Evolutionary conservation across 2,113 vertebrate species (phyloP).

Genomic region (Sporophila hypoxantha): DNA sequence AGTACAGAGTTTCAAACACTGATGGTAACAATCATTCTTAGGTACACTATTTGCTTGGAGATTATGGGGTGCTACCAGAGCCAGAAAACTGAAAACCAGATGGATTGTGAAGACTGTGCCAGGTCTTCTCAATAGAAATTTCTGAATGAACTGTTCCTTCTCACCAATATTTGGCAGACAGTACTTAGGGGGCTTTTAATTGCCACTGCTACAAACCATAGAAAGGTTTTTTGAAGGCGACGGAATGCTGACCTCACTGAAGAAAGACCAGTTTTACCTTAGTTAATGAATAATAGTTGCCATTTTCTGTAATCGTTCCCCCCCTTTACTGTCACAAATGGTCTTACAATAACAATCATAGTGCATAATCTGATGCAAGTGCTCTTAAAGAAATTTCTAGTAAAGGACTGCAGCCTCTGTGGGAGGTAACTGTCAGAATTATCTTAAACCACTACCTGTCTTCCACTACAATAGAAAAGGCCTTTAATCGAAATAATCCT

Average conservation of each 20-base stretch:
- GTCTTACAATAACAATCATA: slow-evolving; percentile 75
- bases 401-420: slow-evolving; percentile 71
- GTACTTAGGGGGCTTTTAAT: not conserved
- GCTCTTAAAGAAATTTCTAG: slow-evolving; percentile 75
- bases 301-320: slow-evolving; percentile 54
- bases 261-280: slow-evolving; percentile 51
- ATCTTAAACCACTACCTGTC: slow-evolving; percentile 82
- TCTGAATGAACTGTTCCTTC: slow-evolving; percentile 20
- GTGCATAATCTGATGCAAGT: slow-evolving; percentile 73
- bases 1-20: not conserved
- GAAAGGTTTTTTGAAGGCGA: slow-evolving; percentile 19
- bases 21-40: not conserved
- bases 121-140: slow-evolving; percentile 29
- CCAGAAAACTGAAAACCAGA: slow-evolving; percentile 41
- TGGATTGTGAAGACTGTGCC: not conserved
- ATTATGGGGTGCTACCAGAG: not conserved
- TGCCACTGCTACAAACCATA: not conserved
- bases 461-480: slow-evolving; percentile 78
- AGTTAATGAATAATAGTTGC: slow-evolving; percentile 66
- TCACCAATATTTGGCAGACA: slow-evolving; percentile 40
- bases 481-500: slow-evolving; percentile 83
- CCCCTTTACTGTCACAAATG: slow-evolving; percentile 66
- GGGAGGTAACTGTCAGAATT: slow-evolving; percentile 78
- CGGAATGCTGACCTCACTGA: slow-evolving; percentile 43
- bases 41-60: not conserved